Evolutionary conservation across 2,888 invertebrate species (phyloP).

Genomic region (Scotopteryx bipunctaria): DNA sequence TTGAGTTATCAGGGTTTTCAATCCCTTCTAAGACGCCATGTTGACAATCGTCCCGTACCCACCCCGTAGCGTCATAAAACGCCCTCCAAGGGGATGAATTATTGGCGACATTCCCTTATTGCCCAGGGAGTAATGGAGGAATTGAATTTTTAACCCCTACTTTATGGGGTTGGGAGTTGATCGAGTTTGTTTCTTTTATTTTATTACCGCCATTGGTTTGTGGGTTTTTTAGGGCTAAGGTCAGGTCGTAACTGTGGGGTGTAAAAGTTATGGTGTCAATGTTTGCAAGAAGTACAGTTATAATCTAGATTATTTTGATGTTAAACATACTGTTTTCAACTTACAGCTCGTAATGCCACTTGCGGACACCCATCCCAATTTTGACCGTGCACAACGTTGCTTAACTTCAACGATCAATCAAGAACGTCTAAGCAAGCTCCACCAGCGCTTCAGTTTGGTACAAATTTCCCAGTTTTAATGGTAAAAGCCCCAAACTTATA

Average conservation of each 20-base stretch:
- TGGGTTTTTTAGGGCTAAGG: constrained; percentile 22
- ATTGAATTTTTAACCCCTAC: constrained; percentile 39
- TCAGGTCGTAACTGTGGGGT: constrained; percentile 6
- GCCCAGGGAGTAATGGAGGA: constrained; percentile 35
- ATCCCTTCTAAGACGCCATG: no score
- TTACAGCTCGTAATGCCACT: no score
- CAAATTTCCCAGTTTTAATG: no score
- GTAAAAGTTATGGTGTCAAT: constrained; percentile 10
- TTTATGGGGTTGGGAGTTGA: constrained; percentile 21
- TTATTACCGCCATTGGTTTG: constrained; percentile 12
- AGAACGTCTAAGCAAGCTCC: no score
- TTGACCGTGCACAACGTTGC: no score
- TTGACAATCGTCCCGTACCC: background rate
- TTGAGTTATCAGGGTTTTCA: no score
- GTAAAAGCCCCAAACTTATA: no score
- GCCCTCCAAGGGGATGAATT: constrained; percentile 31
- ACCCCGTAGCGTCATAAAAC: constrained; percentile 5
- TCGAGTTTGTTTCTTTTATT: constrained; percentile 27
- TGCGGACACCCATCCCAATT: no score
- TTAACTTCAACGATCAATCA: no score
- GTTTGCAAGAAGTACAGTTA: background rate
- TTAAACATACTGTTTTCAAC: no score
- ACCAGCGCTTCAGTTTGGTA: no score
- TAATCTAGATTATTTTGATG: no score
- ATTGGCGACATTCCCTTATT: constrained; percentile 37